Evolutionary conservation across 2,113 vertebrate species (phyloP).

Genomic region (Eulemur rufifrons): DNA sequence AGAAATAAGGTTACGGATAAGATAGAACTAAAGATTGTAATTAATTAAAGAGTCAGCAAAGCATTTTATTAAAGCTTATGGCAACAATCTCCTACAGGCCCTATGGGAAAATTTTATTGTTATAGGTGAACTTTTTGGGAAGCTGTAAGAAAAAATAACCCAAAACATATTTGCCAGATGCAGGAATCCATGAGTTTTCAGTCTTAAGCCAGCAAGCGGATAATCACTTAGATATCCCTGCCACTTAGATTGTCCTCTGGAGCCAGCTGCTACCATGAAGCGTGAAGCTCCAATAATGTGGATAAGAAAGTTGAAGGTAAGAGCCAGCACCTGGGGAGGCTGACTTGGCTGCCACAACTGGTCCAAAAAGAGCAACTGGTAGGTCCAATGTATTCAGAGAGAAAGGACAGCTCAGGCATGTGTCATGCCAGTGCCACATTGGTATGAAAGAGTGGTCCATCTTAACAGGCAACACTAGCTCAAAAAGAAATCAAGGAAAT

Average conservation of each 20-base stretch:
- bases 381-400: neutral
- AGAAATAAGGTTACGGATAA: neutral
- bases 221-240: neutral
- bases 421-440: neutral
- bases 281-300: neutral
- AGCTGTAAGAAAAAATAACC: neutral
- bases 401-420: neutral
- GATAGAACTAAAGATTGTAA: neutral
- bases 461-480: neutral
- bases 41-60: neutral
- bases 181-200: neutral
- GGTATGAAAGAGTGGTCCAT: neutral
- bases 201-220: neutral
- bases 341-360: neutral
- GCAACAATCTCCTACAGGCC: neutral
- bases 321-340: neutral
- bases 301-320: neutral
- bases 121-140: neutral
- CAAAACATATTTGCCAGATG: neutral
- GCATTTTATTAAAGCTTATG: neutral
- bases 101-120: neutral
- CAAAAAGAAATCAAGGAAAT: neutral
- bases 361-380: neutral
- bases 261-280: neutral
- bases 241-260: neutral